Evolutionary conservation across 2,797 vertebrate species (phyloP).

Genomic region (Sebastes cheni): DNA sequence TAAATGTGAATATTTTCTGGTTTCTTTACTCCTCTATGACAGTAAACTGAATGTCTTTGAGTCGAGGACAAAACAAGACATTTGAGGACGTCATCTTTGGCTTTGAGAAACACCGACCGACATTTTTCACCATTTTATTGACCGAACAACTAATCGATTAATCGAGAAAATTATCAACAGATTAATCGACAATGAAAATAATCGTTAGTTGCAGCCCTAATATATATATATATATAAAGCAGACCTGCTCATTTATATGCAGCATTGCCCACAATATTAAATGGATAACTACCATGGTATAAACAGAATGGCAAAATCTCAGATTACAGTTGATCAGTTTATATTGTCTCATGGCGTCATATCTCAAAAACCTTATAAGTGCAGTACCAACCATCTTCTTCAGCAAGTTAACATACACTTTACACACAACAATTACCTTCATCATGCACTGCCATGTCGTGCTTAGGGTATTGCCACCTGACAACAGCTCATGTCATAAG

Average conservation of each 20-base stretch:
- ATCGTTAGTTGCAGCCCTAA: no score
- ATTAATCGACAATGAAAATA: no score
- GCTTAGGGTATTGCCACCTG: neutral
- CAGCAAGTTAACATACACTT: neutral
- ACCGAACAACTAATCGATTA: no score
- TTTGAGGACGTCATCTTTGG: no score
- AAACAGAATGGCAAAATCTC: neutral
- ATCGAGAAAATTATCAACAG: no score
- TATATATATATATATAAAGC: no score
- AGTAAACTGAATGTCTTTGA: no score
- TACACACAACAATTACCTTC: neutral
- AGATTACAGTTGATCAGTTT: neutral
- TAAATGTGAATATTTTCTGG: no score
- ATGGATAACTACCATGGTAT: neutral
- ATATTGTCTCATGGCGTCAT: neutral
- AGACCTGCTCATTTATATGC: neutral
- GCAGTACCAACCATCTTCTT: neutral
- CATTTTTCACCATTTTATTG: no score
- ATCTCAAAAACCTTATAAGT: neutral
- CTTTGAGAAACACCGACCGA: no score
- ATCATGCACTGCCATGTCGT: neutral
- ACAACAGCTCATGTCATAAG: slow-evolving; percentile 5
- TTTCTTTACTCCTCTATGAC: no score
- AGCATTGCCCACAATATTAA: neutral
- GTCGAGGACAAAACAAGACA: no score